These are phyloP conservation scores for Patella vulgata DNA, from an alignment of 1,140 invertebrate species.

Conservation along the genomic window DNA sequence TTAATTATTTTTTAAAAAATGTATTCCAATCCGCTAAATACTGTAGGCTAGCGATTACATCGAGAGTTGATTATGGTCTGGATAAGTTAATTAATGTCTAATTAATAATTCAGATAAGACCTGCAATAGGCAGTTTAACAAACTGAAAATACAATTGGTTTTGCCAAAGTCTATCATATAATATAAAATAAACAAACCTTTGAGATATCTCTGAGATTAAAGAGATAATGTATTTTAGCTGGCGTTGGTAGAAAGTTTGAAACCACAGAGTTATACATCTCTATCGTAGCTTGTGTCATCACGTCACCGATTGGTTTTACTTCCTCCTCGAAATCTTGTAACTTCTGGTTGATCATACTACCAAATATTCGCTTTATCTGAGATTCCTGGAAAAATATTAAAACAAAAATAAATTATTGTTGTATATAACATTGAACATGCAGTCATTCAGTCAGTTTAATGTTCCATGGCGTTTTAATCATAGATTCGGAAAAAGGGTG, in stretches of 20 bases:
- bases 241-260: conserved; percentile 83
- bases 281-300: conserved; percentile 77
- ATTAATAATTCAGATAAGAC: no score
- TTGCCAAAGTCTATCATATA: not conserved
- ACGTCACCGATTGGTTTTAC: conserved; percentile 74
- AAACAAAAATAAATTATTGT: conserved; percentile 5
- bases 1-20: no score
- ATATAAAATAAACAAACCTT: conserved; percentile 68
- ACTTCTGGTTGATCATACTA: conserved; percentile 83
- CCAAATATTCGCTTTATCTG: conserved; percentile 84
- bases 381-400: conserved; percentile 68
- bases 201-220: conserved; percentile 88
- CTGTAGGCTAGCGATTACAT: no score
- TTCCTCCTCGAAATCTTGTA: conserved; percentile 80
- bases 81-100: no score
- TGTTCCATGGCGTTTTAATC: no score
- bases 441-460: no score
- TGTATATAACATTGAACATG: no score
- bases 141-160: no score
- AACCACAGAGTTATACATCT: conserved; percentile 78
- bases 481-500: no score
- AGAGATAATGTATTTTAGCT: conserved; percentile 87
- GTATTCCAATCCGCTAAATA: no score
- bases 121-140: no score
- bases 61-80: no score